Base-by-base conservation (phyloP, 2,113 vertebrate species). In the Lanius ludovicianus region DNA sequence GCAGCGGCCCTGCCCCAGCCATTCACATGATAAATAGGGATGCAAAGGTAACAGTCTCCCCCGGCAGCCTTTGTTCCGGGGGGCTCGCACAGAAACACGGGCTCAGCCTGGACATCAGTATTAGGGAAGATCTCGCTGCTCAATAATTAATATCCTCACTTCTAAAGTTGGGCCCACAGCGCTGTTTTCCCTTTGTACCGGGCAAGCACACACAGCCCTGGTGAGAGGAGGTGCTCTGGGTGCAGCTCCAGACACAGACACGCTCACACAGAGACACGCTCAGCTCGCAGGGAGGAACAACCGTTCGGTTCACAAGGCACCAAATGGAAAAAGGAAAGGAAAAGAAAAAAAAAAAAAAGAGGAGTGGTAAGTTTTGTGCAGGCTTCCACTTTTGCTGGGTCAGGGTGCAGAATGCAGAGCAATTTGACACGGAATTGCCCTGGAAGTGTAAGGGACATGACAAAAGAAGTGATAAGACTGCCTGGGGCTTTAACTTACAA, bases 1-100 rank as follows among this genome's bases (percentile, higher is more conserved):
- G 95, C 98, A 96, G 92, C 96, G 97, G 98, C 97, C 95, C 96
- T 97, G 96, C 95, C 95, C 96, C 91, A 97, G 97, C 96, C 98
- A 90, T 97, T 93, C 95, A 95, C 97, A 85, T 97, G 95, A 98
- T 95, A 98, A 98, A 98, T 97, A 97, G 96, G 96, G 97, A 92
- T 83, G 87, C 91, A 91, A 95, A 97, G 93, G 96, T 95, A 96
- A 92, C 82, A 94, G 31, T 53, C 97, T 89, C 95, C 96, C 96
- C 93, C 17, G 62, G 80, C 92, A 27, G 64, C 96, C 98, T 97
- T 96, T 95, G 97, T 97, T 96, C 77, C 97, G 91, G 93, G 97
- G 95, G 96, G 82, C 89, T 96, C 80, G 37, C 97, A 82, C 94
- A 96, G 98, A 97, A 98, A 98, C 86, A 92, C 81, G 96, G 96